A percentile compares a stretch with the other conserved stretches of the same genome.
Evolutionary conservation across 2,113 vertebrate species (phyloP).

Genomic region (Callithrix jacchus): DNA sequence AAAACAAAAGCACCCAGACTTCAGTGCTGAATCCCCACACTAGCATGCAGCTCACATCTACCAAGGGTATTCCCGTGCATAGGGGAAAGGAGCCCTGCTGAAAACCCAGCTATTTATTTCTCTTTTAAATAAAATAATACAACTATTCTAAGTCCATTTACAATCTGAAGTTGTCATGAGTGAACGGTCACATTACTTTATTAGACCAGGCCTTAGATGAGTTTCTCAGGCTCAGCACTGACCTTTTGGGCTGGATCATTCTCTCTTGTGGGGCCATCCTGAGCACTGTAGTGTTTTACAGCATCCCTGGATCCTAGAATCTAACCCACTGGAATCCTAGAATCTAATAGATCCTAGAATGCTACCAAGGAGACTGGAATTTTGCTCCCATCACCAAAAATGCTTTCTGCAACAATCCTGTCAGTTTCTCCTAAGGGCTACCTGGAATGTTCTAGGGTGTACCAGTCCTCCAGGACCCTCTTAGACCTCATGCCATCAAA

Average conservation of each 20-base stretch:
- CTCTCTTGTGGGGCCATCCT: neutral
- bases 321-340: too few species aligned
- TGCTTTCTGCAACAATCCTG: neutral
- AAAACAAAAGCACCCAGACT: neutral
- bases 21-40: neutral
- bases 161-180: neutral
- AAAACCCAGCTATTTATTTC: neutral
- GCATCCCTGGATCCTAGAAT: neutral
- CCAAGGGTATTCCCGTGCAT: rapidly evolving
- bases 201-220: neutral
- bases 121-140: neutral
- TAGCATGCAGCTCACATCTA: neutral
- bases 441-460: neutral
- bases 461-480: neutral
- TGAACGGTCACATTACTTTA: rapidly evolving
- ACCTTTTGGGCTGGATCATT: rapidly evolving
- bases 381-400: neutral
- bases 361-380: neutral
- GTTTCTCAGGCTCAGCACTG: neutral
- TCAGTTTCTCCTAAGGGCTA: neutral
- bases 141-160: neutral
- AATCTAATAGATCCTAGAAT: neutral
- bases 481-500: neutral
- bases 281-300: rapidly evolving
- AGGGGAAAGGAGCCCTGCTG: rapidly evolving